Percentiles rank a stretch among this genome's conserved stretches.
These are phyloP conservation scores for Fissipunctia ypsillon DNA, from an alignment of 2,888 invertebrate genomes.

Conservation along the genomic window DNA sequence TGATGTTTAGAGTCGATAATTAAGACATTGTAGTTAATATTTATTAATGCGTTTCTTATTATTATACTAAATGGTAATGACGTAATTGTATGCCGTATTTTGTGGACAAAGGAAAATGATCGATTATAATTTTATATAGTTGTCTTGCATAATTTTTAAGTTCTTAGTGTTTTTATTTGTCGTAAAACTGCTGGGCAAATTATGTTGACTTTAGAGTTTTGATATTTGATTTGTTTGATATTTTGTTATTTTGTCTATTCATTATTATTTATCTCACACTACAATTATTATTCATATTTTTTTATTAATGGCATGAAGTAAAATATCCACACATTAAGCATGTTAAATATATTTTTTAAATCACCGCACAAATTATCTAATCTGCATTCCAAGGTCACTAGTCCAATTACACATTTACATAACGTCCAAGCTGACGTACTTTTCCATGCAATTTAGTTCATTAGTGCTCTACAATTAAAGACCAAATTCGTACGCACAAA, in stretches of 20 bases:
- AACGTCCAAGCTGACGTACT: neutral
- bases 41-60: constrained; percentile 37
- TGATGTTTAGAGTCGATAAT: constrained; percentile 49
- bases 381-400: constrained; percentile 24
- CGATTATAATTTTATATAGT: constrained; percentile 1
- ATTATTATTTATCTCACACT: neutral
- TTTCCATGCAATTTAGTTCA: constrained; percentile 4
- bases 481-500: constrained; percentile 29
- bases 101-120: constrained; percentile 47
- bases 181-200: neutral
- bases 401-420: neutral
- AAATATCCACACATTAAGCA: neutral
- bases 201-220: neutral
- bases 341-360: neutral
- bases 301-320: no score
- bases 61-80: constrained; percentile 36
- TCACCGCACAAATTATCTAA: neutral
- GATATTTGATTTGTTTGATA: neutral
- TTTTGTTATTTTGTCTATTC: neutral
- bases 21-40: constrained; percentile 20
- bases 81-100: constrained; percentile 19
- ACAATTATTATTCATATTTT: neutral
- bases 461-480: neutral
- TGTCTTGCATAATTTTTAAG: neutral
- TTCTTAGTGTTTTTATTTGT: neutral